Evolutionary conservation across 92 coral and sea anemone genomes (phyloP), one percentile per base, ranked within the genome.

Genomic region (Epizoanthus fatuus): DNA sequence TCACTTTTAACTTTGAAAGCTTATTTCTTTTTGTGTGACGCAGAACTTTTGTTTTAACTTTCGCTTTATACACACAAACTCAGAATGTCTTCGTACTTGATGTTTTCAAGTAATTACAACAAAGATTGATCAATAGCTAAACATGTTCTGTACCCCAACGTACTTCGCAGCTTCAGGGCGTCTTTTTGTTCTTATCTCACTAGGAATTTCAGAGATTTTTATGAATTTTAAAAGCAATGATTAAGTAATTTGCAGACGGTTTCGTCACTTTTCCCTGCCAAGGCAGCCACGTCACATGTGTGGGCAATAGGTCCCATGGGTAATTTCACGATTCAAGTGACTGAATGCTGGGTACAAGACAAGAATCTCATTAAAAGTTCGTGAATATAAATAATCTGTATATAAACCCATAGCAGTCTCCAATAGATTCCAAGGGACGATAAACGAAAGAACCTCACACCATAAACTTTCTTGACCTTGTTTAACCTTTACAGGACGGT

Each of bases 261-360:
- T 54, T 35, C 62, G 40, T 80, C 80, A 79, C 37, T 73, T 38
- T 69, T 12, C 25, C 81, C 16, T 52, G 72, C 85, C 84, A 71
- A 63, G 73, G 93, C 89, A 94, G 96, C 98, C 98, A 94, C 98
- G 98, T 94, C 94, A 92, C 93, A 86, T 69, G 51, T n/a, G 13
- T 79, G 20, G 4, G 53, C 84, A 42, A 63, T 12, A 64, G 29
- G 10, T 22, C 57, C 15, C 72, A n/a, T 37, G 17, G 8, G 58
- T 7, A 62, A 63, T 13, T n/a, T 17, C 17, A 14, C 22, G 17
- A 35, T 38, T 47, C 75, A 16, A 37, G 58, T 74, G 40, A 55
- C 40, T 14, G 29, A 22, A 22, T 22, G 25, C 25, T 22, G 25
- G 25, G 25, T 22, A 22, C 25, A 22, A 22, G 25, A 22, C 25